Evolutionary conservation across 2,888 invertebrate species (phyloP).

Genomic region (Calameuta pallipes): DNA sequence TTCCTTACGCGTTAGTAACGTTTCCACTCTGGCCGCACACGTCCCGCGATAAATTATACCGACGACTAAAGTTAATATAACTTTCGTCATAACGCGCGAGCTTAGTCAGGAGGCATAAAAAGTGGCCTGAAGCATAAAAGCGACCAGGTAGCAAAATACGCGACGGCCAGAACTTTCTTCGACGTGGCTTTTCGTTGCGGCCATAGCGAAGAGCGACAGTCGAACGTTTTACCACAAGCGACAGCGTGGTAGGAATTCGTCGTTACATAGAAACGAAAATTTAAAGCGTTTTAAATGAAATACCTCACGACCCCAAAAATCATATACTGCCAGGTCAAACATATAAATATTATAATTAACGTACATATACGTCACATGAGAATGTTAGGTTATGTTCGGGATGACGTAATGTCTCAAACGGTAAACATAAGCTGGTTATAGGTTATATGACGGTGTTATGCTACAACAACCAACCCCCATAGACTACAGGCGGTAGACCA

Average conservation of each 20-base stretch:
- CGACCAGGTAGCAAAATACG: neutral
- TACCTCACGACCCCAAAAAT: neutral
- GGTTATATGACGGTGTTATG: neutral
- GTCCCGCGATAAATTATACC: constrained; percentile 1
- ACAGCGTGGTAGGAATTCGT: neutral
- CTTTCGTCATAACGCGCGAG: constrained; percentile 34
- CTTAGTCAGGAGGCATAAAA: constrained; percentile 19
- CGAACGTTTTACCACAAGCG: neutral
- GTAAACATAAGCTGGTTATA: neutral
- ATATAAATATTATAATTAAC: neutral
- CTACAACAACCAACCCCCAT: constrained; percentile 16
- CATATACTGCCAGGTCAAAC: accelerated
- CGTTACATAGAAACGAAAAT: neutral
- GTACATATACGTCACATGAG: neutral
- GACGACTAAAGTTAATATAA: constrained; percentile 34
- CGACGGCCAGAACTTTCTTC: constrained; percentile 15
- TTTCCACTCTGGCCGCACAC: neutral
- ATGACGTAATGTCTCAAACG: neutral
- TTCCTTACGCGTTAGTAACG: neutral
- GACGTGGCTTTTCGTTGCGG: neutral
- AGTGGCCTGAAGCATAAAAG: constrained; percentile 25
- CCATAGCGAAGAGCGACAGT: neutral
- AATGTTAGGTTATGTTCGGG: neutral
- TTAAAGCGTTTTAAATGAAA: neutral
- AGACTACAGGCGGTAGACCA: constrained; percentile 31